Evolutionary conservation across 2,888 invertebrate genomes (phyloP).

Genomic region (Agrotis ipsilon): DNA sequence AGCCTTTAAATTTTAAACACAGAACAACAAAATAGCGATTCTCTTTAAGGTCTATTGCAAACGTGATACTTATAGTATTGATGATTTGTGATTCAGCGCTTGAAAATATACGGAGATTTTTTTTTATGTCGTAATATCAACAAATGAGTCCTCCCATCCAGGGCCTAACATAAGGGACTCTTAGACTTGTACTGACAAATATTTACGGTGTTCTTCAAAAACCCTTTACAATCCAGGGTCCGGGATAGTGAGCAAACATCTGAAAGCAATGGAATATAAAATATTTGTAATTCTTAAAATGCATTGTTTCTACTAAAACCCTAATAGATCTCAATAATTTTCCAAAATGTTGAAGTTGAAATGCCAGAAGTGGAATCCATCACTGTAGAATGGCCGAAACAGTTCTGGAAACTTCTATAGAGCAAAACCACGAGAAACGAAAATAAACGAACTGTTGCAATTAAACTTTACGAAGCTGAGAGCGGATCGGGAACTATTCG

Average conservation of each 20-base stretch:
- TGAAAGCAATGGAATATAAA: too few relatives aligned
- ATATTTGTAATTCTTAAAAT: too few relatives aligned
- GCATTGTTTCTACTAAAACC: conserved; percentile 7
- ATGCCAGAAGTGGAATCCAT: conserved; percentile 44
- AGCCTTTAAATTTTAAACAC: conserved; percentile 29
- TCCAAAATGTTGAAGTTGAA: conserved; percentile 44
- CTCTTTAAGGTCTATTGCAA: conserved; percentile 16
- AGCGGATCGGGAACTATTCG: conserved; percentile 63
- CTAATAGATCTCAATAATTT: conserved; percentile 60
- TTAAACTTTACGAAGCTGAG: conserved; percentile 72
- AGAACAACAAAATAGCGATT: conserved; percentile 37
- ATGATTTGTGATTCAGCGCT: neutral
- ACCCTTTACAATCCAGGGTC: too few relatives aligned
- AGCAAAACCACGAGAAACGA: conserved; percentile 56
- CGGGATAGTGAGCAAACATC: too few relatives aligned
- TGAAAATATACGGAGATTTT: too few relatives aligned
- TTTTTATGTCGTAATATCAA: too few relatives aligned
- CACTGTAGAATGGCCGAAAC: conserved; percentile 46
- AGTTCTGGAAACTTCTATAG: conserved; percentile 60
- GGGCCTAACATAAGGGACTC: too few relatives aligned
- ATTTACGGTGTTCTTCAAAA: too few relatives aligned
- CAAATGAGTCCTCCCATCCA: too few relatives aligned
- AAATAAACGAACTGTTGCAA: conserved; percentile 77
- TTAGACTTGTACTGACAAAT: too few relatives aligned
- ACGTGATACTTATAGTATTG: neutral